These are phyloP conservation scores for Raphicerus campestris DNA, from an alignment of 2,113 vertebrate species.

Conservation along the genomic window DNA sequence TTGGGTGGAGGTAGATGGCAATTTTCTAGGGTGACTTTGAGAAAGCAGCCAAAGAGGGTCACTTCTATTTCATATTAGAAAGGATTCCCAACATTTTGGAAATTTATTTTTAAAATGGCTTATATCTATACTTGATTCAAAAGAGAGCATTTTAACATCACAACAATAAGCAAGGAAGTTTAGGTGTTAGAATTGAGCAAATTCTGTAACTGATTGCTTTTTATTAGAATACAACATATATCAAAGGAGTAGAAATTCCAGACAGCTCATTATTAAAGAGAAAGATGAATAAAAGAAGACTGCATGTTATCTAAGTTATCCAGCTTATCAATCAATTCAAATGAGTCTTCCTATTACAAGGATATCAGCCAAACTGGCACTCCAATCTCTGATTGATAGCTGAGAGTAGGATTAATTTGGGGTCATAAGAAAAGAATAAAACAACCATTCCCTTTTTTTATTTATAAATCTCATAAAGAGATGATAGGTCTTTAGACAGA, in stretches of 20 bases:
- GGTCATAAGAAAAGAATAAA: slow-evolving; percentile 61
- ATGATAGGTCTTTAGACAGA: slow-evolving; percentile 28
- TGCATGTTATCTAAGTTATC: slow-evolving; percentile 72
- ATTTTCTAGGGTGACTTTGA: slow-evolving; percentile 30
- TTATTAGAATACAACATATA: slow-evolving; percentile 59
- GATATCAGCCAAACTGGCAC: slow-evolving; percentile 58
- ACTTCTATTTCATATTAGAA: slow-evolving; percentile 4
- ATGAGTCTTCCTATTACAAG: slow-evolving; percentile 65
- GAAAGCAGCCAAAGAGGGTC: background rate
- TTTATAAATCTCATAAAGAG: slow-evolving; percentile 54
- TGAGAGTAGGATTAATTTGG: slow-evolving; percentile 69
- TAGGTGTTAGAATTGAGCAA: slow-evolving; percentile 4
- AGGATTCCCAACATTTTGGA: background rate
- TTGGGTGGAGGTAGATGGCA: background rate
- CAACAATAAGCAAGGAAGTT: background rate
- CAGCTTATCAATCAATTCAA: slow-evolving; percentile 77
- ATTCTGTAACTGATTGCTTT: slow-evolving; percentile 42
- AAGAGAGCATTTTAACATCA: slow-evolving; percentile 31
- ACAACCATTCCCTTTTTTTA: slow-evolving; percentile 41
- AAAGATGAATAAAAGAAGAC: slow-evolving; percentile 73
- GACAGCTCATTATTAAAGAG: slow-evolving; percentile 70
- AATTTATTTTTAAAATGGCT: background rate
- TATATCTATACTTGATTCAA: background rate
- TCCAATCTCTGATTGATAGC: slow-evolving; percentile 62
- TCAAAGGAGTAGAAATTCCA: slow-evolving; percentile 49